A percentile compares a stretch with the other conserved stretches of the same genome.
Evolutionary conservation across 2,888 invertebrate species (phyloP).

Genomic region (Buathra laborator): DNA sequence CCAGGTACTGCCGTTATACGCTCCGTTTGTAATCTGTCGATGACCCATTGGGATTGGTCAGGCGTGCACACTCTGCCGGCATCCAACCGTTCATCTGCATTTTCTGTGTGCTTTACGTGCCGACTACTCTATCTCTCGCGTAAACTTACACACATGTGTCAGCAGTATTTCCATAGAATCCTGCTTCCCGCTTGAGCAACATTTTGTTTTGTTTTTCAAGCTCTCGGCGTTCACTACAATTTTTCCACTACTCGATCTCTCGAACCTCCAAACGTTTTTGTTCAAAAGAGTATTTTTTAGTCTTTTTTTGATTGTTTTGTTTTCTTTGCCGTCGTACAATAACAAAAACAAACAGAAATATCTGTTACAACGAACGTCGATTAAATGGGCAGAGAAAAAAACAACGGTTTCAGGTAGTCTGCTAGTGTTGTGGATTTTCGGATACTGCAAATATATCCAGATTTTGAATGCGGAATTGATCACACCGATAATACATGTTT

Average conservation of each 20-base stretch:
- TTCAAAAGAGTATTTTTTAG: conserved; percentile 5
- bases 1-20: conserved; percentile 35
- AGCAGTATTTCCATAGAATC: conserved; percentile 11
- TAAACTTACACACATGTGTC: neutral
- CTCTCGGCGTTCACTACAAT: conserved; percentile 20
- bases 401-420: neutral
- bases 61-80: conserved; percentile 27
- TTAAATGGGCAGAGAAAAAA: neutral
- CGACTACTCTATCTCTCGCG: conserved; percentile 16
- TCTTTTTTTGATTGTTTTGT: conserved; percentile 6
- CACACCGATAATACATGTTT: neutral
- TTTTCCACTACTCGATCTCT: conserved; percentile 30
- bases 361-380: conserved; percentile 3
- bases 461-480: neutral
- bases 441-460: neutral
- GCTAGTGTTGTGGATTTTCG: neutral
- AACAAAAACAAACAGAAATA: conserved; percentile 2
- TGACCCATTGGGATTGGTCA: conserved; percentile 41
- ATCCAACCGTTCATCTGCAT: conserved; percentile 58
- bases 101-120: conserved; percentile 30
- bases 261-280: conserved; percentile 39
- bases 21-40: conserved; percentile 59
- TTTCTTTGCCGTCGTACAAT: neutral
- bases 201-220: conserved; percentile 27
- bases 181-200: conserved; percentile 25